Percentiles rank a stretch among this genome's conserved stretches.
phyloP scores from a whole-genome alignment of 2,888 invertebrate genomes.

The Myathropa florea region DNA sequence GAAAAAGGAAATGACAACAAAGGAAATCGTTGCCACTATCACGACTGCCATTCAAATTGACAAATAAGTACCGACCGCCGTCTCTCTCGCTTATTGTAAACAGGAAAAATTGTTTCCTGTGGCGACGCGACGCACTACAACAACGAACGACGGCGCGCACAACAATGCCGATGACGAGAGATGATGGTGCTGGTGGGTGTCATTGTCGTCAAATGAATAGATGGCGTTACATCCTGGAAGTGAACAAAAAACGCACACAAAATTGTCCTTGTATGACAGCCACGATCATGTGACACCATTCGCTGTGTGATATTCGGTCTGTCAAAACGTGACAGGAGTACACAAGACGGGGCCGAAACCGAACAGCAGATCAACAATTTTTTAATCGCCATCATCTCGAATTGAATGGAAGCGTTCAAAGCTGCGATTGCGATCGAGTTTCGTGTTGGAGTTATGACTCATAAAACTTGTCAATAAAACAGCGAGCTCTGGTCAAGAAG shows the following conservation, averaged over 20 bases:
- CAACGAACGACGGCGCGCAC: conserved; percentile 8
- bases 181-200: conserved; percentile 51
- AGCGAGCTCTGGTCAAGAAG: background rate
- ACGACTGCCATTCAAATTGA: conserved; percentile 68
- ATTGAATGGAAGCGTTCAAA: background rate
- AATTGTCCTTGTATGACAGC: conserved; percentile 55
- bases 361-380: background rate
- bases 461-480: conserved; percentile 35
- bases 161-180: background rate
- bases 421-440: conserved; percentile 27
- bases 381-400: conserved; percentile 3
- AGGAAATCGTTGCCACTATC: conserved; percentile 70
- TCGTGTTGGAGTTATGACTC: conserved; percentile 23
- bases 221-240: conserved; percentile 70
- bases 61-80: conserved; percentile 63
- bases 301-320: conserved; percentile 41
- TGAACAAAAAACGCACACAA: conserved; percentile 6
- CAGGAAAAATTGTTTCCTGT: conserved; percentile 71
- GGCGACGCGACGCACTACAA: conserved; percentile 11
- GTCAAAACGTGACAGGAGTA: conserved; percentile 61
- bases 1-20: conserved; percentile 70
- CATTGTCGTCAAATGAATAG: conserved; percentile 56
- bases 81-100: conserved; percentile 46
- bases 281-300: conserved; percentile 56
- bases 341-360: background rate